Base-by-base conservation (phyloP, 2,113 vertebrate species). In the Egretta garzetta region DNA sequence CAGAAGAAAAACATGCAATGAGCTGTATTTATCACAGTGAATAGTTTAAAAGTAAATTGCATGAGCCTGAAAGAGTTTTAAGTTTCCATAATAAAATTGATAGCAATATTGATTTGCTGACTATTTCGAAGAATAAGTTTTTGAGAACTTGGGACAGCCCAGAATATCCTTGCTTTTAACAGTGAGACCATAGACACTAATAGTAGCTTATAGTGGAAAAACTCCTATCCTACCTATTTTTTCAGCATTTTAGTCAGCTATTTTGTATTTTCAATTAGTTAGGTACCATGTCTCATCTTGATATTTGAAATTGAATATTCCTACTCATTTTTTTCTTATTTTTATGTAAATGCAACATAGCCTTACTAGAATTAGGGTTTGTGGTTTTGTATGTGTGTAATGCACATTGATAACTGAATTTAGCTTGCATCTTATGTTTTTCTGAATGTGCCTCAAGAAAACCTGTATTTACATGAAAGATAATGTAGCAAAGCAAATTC, bases 71-170 rank as follows among this genome's bases (percentile, higher is more conserved):
- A 90, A 87, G 41, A 63, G 26, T 87, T 97, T 96, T 86, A 58
- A 2, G 17, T 90, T 97, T 93, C 50, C 39, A 37, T 86, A 86
- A 86, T 59, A 86, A 96, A 97, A 88, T 80, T 90, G 6, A 26
- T 43, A 43, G 41, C 41, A 15, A 43, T 86, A 72, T 67, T 96
- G 52, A 80, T 94, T 94, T 97, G 27, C 87, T 96, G 47, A 82
- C 35, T 86, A 71, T 62, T 63, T 90, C 92, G 94, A 80, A 86
- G 92, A 92, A 74, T 43, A 10, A 60, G 87, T 94, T 93, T 92
- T 80, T 73, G 68, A 75, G 24, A 73, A 55, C 20, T 8, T 50
- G 55, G 50, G 33, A 52, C 53, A 88, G 28, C 30, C 66, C 67
- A 89, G 16, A 71, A 35, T 52, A 33, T 67, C 45, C 33, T 47